A percentile compares a stretch with the other conserved stretches of the same genome.
These are phyloP conservation scores for Cylas formicarius DNA, from an alignment of 1,140 invertebrate genomes.

Conservation along the genomic window DNA sequence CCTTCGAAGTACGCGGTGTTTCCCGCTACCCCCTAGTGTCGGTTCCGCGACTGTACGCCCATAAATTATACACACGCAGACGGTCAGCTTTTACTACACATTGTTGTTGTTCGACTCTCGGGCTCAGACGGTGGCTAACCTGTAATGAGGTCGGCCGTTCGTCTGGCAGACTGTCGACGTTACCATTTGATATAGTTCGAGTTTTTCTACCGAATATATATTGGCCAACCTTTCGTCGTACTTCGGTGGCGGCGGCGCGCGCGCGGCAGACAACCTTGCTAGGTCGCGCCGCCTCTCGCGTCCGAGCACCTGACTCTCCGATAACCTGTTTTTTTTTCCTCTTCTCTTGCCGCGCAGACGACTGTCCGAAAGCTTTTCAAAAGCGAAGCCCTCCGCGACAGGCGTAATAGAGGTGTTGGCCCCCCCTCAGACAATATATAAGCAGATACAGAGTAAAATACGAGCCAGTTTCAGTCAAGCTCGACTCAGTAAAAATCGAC, in stretches of 20 bases:
- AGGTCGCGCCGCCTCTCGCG: slow-evolving; percentile 12
- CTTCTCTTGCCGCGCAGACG: too few relatives aligned
- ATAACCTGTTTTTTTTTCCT: too few relatives aligned
- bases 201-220: neutral
- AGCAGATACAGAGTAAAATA: too few relatives aligned
- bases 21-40: neutral
- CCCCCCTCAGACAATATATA: too few relatives aligned
- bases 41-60: slow-evolving; percentile 2
- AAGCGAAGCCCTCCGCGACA: too few relatives aligned
- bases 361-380: too few relatives aligned
- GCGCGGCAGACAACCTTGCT: slow-evolving; percentile 17
- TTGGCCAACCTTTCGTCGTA: slow-evolving; percentile 5
- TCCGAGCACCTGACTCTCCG: too few relatives aligned
- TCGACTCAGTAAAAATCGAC: too few relatives aligned
- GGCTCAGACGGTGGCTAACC: slow-evolving; percentile 19
- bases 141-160: slow-evolving; percentile 20
- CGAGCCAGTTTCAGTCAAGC: too few relatives aligned
- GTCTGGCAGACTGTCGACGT: too few relatives aligned
- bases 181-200: slow-evolving; percentile 6
- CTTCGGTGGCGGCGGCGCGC: too few relatives aligned
- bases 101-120: slow-evolving; percentile 16
- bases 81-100: slow-evolving; percentile 9
- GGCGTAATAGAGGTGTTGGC: too few relatives aligned
- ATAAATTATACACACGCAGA: slow-evolving; percentile 4
- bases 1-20: neutral